A percentile compares a stretch with the other conserved stretches of the same genome.
phyloP scores from a whole-genome alignment of 2,888 invertebrate species.

The Drymonia ruficornis region DNA sequence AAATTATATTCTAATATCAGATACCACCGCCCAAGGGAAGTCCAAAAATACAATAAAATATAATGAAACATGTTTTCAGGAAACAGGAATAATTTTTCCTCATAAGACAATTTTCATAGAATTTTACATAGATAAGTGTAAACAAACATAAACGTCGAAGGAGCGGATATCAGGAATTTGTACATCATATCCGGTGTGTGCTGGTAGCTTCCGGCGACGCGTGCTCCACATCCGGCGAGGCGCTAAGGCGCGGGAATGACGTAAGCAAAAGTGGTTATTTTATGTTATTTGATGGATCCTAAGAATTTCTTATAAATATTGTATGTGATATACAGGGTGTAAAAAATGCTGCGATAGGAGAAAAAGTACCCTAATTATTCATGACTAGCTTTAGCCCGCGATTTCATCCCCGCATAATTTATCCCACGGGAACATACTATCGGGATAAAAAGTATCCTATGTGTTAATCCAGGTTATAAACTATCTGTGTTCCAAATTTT shows the following conservation, averaged over 20 bases:
- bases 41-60: no score
- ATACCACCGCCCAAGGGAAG: no score
- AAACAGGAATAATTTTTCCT: neutral
- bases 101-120: neutral
- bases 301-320: neutral
- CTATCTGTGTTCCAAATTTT: no score
- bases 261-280: constrained; percentile 21
- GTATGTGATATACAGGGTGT: neutral
- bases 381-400: no score
- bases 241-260: constrained; percentile 30
- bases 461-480: no score
- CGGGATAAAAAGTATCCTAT: no score
- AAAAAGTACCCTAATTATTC: no score
- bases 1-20: no score
- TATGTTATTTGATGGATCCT: constrained; percentile 3
- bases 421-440: no score
- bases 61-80: neutral
- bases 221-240: constrained; percentile 44
- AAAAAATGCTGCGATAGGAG: no score
- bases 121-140: constrained; percentile 19
- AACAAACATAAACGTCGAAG: constrained; percentile 42
- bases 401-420: no score
- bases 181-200: constrained; percentile 76
- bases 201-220: constrained; percentile 66
- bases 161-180: constrained; percentile 75